Percentiles rank a stretch among this genome's conserved stretches.
These are phyloP conservation scores for Thaumatotibia leucotreta DNA, from an alignment of 1,140 invertebrate genomes.

Conservation along the genomic window DNA sequence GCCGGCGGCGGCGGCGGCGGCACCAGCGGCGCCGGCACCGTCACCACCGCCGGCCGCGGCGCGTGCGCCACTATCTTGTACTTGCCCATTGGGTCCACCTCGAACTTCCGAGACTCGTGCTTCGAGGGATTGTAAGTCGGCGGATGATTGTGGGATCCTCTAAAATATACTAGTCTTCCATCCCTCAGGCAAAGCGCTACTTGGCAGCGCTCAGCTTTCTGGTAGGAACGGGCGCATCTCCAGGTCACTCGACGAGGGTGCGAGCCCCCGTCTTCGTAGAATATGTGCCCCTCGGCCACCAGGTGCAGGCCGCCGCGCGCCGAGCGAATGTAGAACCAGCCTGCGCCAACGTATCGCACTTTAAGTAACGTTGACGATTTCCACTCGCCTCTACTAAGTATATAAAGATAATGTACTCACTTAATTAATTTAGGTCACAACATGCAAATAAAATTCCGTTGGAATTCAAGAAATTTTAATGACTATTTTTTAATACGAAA, in stretches of 20 bases:
- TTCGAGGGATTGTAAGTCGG: conserved; percentile 68
- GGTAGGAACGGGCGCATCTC: conserved; percentile 70
- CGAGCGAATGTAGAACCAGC: conserved; percentile 74
- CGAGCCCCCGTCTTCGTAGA: conserved; percentile 72
- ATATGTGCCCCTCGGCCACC: conserved; percentile 70
- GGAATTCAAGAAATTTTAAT: neutral
- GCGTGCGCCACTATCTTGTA: conserved; percentile 67
- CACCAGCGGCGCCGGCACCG: conserved; percentile 19
- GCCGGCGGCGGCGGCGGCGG: conserved; percentile 54
- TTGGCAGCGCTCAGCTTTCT: conserved; percentile 71
- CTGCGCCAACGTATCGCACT: conserved; percentile 44
- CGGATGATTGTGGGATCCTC: conserved; percentile 68
- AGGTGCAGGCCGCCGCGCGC: conserved; percentile 67
- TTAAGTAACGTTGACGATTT: neutral
- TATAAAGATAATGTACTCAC: neutral
- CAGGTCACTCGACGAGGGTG: conserved; percentile 69
- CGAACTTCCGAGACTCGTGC: conserved; percentile 65
- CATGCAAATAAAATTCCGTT: neutral
- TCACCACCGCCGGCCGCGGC: conserved; percentile 30
- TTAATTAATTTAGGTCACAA: neutral
- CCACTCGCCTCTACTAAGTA: neutral
- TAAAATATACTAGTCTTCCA: conserved; percentile 66
- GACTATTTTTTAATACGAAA: neutral
- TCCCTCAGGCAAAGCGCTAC: conserved; percentile 69
- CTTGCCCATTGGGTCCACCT: conserved; percentile 72